These are phyloP conservation scores for Phrynocephalus guinanensis DNA, from an alignment of 2,797 vertebrate species.

Conservation along the genomic window DNA sequence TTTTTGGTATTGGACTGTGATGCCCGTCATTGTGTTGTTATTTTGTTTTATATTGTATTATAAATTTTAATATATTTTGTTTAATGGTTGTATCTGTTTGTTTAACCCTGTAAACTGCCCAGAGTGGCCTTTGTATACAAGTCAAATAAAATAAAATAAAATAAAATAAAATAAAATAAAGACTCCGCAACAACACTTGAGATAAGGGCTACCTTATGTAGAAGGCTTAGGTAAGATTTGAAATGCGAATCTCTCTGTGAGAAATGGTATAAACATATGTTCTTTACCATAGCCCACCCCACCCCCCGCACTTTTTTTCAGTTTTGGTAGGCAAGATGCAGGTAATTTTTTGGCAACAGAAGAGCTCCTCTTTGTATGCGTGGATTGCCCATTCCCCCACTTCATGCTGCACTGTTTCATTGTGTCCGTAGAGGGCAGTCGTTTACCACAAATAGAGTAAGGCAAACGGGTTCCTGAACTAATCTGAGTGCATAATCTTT, in stretches of 20 bases:
- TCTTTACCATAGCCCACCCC: background rate
- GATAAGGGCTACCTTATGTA: background rate
- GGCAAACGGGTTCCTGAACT: slow-evolving; percentile 21
- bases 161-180: background rate
- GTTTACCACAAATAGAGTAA: slow-evolving; percentile 68
- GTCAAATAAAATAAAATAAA: too few species aligned
- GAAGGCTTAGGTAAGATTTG: background rate
- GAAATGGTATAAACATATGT: background rate
- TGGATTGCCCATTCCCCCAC: background rate
- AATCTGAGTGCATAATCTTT: slow-evolving; percentile 45
- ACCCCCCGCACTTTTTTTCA: background rate
- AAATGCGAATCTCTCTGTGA: background rate
- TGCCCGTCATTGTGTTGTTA: too few species aligned
- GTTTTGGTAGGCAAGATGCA: background rate
- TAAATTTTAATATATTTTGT: too few species aligned
- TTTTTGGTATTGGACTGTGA: too few species aligned
- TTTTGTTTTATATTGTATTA: too few species aligned
- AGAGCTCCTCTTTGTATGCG: slow-evolving; percentile 15
- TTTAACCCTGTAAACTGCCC: too few species aligned
- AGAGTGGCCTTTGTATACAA: too few species aligned
- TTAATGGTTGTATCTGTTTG: too few species aligned
- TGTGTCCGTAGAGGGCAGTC: slow-evolving; percentile 81
- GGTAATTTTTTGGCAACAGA: background rate
- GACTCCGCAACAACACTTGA: background rate
- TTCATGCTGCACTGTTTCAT: slow-evolving; percentile 67